phyloP scores from a whole-genome alignment of 2,888 invertebrate species.

The Netelia fuscicornis region DNA sequence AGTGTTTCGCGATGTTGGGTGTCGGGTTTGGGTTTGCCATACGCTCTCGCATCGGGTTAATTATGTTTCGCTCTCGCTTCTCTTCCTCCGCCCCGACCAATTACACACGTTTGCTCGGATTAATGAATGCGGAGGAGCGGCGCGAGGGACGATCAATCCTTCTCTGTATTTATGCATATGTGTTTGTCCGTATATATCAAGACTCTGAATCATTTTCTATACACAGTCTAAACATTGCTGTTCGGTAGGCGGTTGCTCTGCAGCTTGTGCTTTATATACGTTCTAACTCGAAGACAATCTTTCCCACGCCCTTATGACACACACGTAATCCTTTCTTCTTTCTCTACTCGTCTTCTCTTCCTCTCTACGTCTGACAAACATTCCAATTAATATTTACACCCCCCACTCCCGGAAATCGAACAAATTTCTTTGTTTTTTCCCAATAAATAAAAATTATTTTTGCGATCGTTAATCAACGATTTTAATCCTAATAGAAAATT shows the following conservation, averaged over 20 bases:
- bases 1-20: constrained; percentile 3
- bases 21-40: constrained; percentile 29
- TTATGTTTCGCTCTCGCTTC: constrained; percentile 55
- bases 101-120: constrained; percentile 69
- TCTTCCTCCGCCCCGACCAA: constrained; percentile 55
- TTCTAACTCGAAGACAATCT: constrained; percentile 45
- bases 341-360: constrained; percentile 37
- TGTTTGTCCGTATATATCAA: neutral
- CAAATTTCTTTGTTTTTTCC: neutral
- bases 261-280: constrained; percentile 28
- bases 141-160: constrained; percentile 39
- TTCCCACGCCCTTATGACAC: constrained; percentile 69
- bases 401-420: constrained; percentile 6
- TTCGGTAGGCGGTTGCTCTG: constrained; percentile 46
- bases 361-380: constrained; percentile 12
- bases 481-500: too few species aligned
- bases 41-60: constrained; percentile 29
- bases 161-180: neutral
- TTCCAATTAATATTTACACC: constrained; percentile 38
- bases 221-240: constrained; percentile 12
- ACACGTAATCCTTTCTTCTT: constrained; percentile 53
- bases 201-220: constrained; percentile 52
- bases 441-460: neutral
- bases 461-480: too few species aligned
- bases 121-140: constrained; percentile 67